Base-by-base conservation (phyloP, 2,888 invertebrate genomes). In the Megaustenia siamemsis region DNA sequence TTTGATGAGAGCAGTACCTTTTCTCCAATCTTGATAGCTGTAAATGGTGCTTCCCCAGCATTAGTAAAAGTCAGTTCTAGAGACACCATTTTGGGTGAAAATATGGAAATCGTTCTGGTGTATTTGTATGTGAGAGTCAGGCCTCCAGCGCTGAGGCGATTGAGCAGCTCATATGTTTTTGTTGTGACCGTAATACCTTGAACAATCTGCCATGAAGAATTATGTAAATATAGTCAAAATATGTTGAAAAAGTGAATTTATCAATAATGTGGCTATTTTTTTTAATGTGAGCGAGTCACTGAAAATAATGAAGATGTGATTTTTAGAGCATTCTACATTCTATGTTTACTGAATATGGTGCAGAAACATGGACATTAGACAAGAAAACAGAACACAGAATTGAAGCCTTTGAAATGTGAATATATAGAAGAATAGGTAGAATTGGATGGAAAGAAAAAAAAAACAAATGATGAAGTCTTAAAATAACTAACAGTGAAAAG, bases 51-150 rank as follows among this genome's bases (percentile, higher is more conserved):
- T n/a, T 96, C 95, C 69, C 95, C 95, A 91, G 96, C 95, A 94
- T 98, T 99, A 56, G 96, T 95, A 94, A 98, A 96, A 43, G 95
- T 95, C 86, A 98, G 93, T 93, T 98, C 97, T 21, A 98, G 94
- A 35, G 97, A 97, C 86, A 96, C 96, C 97, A 98, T 97, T 88
- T 95, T 95, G 6, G 96, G 95, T 15, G 97, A 97, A 94, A 96
- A 97, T 80, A 98, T 90, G 71, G 93, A 93, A 68, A 93, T 91
- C 32, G 93, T 93, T 45, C 93, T 87, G 0, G 93, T 93, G 88
- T 93, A 93, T 82, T 63, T 93, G 87, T 94, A 95, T 2, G 90
- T 88, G 43, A 94, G 92, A 82, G 93, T 90, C 53, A 95, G 88
- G 95, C 96, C 95, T 82, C 90, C 91, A n/a, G 93, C 93, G 10